Evolutionary conservation across 2,113 vertebrate species (phyloP).

Genomic region (Hippocampus guttulatus): DNA sequence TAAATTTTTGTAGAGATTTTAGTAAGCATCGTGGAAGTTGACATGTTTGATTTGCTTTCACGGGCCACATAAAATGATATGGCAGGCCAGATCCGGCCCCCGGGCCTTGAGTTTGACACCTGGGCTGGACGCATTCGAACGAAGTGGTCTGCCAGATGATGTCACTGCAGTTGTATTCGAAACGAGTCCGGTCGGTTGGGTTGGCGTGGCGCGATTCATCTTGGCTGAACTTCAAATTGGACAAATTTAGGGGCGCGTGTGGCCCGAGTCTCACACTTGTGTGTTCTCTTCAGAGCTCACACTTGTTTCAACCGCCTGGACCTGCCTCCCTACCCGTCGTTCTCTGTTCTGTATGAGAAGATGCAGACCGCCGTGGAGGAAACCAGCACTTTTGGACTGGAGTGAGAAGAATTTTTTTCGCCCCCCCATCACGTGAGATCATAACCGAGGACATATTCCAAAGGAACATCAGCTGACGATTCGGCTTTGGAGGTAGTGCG

Average conservation of each 20-base stretch:
- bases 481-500: background rate
- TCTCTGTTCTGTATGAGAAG: constrained; percentile 92
- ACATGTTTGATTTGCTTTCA: no score
- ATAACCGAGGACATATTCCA: background rate
- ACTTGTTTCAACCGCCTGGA: constrained; percentile 95
- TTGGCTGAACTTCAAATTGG: background rate
- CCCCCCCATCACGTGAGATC: background rate
- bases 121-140: no score
- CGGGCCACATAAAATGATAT: no score
- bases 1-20: no score
- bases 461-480: background rate
- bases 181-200: no score
- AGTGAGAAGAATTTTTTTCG: constrained; percentile 62
- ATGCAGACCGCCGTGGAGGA: constrained; percentile 93
- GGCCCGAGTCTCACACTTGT: background rate
- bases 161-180: no score
- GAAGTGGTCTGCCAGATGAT: no score
- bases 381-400: constrained; percentile 92
- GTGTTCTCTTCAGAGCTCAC: constrained; percentile 77
- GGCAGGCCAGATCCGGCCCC: no score
- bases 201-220: no score
- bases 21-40: no score
- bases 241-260: background rate
- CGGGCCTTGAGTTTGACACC: no score
- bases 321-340: constrained; percentile 90